These are phyloP conservation scores for Sphinx pinastri DNA, from an alignment of 2,888 invertebrate genomes.

Conservation along the genomic window DNA sequence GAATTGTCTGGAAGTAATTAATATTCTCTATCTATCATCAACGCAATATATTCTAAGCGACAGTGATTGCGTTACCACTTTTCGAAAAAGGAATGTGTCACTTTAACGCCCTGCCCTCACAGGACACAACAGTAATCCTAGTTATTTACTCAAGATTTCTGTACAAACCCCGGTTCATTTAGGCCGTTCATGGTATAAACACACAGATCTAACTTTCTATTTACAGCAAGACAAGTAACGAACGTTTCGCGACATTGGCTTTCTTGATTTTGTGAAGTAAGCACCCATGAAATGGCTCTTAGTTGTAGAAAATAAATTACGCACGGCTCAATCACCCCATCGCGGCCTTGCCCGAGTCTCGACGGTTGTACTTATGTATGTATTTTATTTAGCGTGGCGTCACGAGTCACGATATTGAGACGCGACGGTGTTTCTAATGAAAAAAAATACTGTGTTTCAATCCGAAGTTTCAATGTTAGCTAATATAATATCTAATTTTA, in stretches of 20 bases:
- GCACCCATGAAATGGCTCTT: conserved; percentile 1
- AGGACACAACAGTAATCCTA: too few relatives aligned
- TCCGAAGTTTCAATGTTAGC: neutral
- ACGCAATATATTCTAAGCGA: too few relatives aligned
- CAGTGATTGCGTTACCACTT: too few relatives aligned
- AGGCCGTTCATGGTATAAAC: too few relatives aligned
- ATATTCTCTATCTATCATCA: too few relatives aligned
- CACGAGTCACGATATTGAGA: neutral
- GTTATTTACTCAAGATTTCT: too few relatives aligned
- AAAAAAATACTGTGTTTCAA: neutral
- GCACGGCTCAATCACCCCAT: conserved; percentile 8
- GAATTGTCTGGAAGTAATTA: too few relatives aligned
- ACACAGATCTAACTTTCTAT: neutral
- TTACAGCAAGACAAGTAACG: neutral
- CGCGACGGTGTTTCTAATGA: neutral
- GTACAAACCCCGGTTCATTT: too few relatives aligned
- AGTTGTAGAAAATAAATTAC: conserved; percentile 12
- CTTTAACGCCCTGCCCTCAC: too few relatives aligned
- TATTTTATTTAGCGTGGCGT: conserved; percentile 2
- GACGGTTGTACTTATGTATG: neutral
- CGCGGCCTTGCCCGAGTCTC: conserved; percentile 1
- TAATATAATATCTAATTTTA: neutral
- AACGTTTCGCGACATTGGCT: neutral
- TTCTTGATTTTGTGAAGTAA: neutral
- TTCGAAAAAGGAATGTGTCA: too few relatives aligned